Evolutionary conservation across 92 coral and sea anemone genomes (phyloP).

Genomic region (Ricordea florida): DNA sequence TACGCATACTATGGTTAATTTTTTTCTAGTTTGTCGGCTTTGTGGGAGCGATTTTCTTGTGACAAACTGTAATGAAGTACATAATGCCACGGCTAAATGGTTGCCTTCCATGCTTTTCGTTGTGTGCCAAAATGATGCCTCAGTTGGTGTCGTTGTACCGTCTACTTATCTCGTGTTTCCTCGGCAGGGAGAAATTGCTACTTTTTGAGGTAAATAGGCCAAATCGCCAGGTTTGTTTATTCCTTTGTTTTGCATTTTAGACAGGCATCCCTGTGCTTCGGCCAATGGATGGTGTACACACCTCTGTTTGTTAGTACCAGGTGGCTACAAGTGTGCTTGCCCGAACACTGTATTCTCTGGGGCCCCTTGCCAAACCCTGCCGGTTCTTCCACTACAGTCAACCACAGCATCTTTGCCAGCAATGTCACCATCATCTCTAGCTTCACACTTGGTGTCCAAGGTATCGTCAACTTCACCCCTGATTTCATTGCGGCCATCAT

Average conservation of each 20-base stretch:
- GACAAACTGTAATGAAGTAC: no score
- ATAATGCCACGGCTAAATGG: no score
- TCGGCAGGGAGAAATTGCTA: no score
- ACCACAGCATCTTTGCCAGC: background rate
- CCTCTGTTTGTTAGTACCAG: conserved; percentile 53
- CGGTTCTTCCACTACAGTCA: conserved; percentile 8
- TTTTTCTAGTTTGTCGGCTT: no score
- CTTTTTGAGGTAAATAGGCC: background rate
- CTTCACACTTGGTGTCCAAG: background rate
- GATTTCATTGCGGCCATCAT: background rate
- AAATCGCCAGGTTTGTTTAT: background rate
- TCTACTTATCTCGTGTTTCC: no score
- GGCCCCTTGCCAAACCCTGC: conserved; percentile 10
- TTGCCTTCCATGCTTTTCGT: no score
- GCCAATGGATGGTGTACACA: conserved; percentile 62
- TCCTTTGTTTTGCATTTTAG: background rate
- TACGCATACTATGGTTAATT: no score
- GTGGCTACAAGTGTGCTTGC: conserved; percentile 68
- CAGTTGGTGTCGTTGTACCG: no score
- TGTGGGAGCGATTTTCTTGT: no score
- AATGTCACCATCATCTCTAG: background rate
- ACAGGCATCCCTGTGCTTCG: conserved; percentile 56
- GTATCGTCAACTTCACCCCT: background rate
- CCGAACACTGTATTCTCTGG: conserved; percentile 6
- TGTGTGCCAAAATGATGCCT: no score